A percentile compares a stretch with the other conserved stretches of the same genome.
These are phyloP conservation scores for Mamestra brassicae DNA, from an alignment of 2,888 invertebrate genomes.

Conservation along the genomic window DNA sequence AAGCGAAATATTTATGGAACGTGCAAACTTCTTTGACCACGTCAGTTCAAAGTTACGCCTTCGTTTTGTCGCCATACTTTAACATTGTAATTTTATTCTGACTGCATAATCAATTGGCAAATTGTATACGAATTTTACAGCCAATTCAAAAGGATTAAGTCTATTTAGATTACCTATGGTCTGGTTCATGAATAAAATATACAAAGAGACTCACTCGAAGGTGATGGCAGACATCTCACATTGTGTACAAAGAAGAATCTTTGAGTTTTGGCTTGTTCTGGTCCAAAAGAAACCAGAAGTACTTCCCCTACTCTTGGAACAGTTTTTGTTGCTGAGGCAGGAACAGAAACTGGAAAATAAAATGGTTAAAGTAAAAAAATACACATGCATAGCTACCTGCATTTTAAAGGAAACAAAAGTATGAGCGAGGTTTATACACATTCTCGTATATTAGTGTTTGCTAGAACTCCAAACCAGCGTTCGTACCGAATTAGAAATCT, in stretches of 20 bases:
- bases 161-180: neutral
- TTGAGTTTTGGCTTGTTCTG: conserved; percentile 72
- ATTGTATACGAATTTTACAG: conserved; percentile 5
- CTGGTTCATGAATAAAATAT: neutral
- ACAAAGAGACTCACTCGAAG: conserved; percentile 78
- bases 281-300: conserved; percentile 79
- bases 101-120: neutral
- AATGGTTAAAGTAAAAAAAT: neutral
- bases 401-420: neutral
- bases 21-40: neutral
- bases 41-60: neutral
- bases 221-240: conserved; percentile 80
- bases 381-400: neutral
- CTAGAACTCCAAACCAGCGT: neutral
- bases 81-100: conserved; percentile 27
- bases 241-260: conserved; percentile 86
- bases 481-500: neutral
- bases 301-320: conserved; percentile 84
- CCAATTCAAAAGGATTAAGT: neutral
- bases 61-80: neutral
- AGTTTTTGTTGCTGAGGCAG: conserved; percentile 73
- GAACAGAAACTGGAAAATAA: conserved; percentile 80
- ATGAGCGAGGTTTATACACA: neutral
- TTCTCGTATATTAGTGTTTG: neutral
- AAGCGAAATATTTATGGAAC: no score